Evolutionary conservation across 2,888 invertebrate genomes (phyloP), one percentile per base, ranked within the genome.

Genomic region (Tinea semifulvella): DNA sequence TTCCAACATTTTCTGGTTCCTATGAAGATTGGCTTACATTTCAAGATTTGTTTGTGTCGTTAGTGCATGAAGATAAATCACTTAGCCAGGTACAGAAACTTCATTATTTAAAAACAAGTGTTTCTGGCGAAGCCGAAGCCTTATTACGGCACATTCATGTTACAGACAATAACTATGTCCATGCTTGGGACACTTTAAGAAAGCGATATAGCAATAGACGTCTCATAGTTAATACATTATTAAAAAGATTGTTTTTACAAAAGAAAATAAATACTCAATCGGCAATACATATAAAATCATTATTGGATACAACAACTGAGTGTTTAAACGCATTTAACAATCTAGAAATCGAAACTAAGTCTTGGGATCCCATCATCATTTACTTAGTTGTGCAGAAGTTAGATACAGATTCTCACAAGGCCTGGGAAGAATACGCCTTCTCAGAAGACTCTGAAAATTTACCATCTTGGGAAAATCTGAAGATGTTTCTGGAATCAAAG

Each of bases 281-380:
- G 8, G 6, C 48, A 11, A 46, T 38, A n/a, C 47, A 43, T 31
- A 48, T 58, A 17, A 57, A 54, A 26, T 49, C 50, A 10, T 28
- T 58, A 5, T 17, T 58, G 17, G 55, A 56, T 47, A 56, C 50
- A 1, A 53, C 56, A 3, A 50, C 28, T 3, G 45, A 56, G 45
- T 56, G 54, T 43, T 44, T 53, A 6, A 44, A 42, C 11, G 45
- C 48, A 13, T 43, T 47, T n/a, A 47, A 36, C 42, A 53, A 50
- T 42, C 19, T 53, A 6, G 36, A 50, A 1, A 49, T 51, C 3
- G 28, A 47, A 11, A 44, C 38, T 11, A 10, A 22, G 8, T 5
- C 6, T 8, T 22, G 22, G 22, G 22, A 22, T 22, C 22, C 22
- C 5, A 5, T 22, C 5, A 8, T 22, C 5, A 8, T 22, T 7